Evolutionary conservation across 2,888 invertebrate species (phyloP), one percentile per base, ranked within the genome.

Genomic region (Bellardia bayeri): DNA sequence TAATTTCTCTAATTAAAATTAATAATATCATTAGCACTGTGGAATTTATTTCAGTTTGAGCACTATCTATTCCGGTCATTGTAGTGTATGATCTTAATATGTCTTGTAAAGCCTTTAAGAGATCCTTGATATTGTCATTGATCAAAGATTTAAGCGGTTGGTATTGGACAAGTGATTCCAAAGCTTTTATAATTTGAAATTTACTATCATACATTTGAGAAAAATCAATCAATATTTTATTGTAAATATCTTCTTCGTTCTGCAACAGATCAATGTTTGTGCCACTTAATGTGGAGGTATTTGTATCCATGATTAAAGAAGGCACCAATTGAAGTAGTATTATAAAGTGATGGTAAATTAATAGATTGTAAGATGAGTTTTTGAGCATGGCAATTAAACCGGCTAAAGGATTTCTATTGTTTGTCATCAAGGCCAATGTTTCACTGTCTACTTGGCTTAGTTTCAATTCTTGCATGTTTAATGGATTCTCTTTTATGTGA

Each of bases 331-430:
- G 82, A 2, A 93, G 86, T 6, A 93, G 83, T 2, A 90, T 89
- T 64, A 93, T 88, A 68, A 94, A 94, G 0, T 92, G 87, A 63
- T 92, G 90, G 71, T 92, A 92, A 4, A 90, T 91, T 2, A 94
- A 90, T 3, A 91, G 87, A 76, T 92, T 92, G 82, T 91, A 79
- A 8, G 79, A 69, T 8, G 85, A 87, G 2, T 64, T 76, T 30
- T 82, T 85, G 0, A 87, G 89, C 40, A 91, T 90, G 3, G 85
- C 89, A 23, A 82, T 63, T 45, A 87, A 66, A 33, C 56, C n/a
- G 3, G 74, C 7, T 56, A 87, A 71, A 8, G 14, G 45, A 30
- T 64, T n/a, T 14, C 64, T 37, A 23, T 37, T 61, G 6, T 54
- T 51, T 30, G 14, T 6, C 7, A 23, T 14, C 2, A 56, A 80